phyloP scores from a whole-genome alignment of 2,113 vertebrate species.

The Leptobrachium leishanense region DNA sequence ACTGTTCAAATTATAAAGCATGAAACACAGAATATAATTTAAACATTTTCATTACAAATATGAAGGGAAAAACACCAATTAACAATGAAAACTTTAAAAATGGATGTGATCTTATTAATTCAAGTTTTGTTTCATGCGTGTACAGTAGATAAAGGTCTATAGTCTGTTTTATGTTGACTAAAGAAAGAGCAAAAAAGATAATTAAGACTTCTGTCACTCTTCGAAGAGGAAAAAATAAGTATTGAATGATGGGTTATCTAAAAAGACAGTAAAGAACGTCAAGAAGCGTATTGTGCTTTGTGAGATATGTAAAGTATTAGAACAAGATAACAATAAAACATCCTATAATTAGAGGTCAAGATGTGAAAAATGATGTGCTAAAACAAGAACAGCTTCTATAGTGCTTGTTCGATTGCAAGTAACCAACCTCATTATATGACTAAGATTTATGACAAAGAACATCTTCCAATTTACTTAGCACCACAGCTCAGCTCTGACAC shows the following conservation, averaged over 20 bases:
- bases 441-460: constrained; percentile 31
- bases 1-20: too few species aligned
- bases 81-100: constrained; percentile 2
- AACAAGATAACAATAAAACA: constrained; percentile 12
- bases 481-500: constrained; percentile 15
- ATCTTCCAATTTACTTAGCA: constrained; percentile 32
- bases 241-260: not conserved
- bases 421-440: constrained; percentile 33
- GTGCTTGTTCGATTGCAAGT: constrained; percentile 24
- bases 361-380: constrained; percentile 18
- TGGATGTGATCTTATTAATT: constrained; percentile 9
- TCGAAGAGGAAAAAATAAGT: not conserved
- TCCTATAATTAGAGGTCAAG: constrained; percentile 38
- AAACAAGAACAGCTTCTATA: not conserved
- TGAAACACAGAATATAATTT: too few species aligned
- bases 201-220: constrained; percentile 7
- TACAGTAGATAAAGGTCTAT: not conserved
- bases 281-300: constrained; percentile 6
- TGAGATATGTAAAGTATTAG: constrained; percentile 6
- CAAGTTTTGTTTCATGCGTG: not conserved
- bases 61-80: not conserved
- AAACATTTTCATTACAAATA: not conserved
- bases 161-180: not conserved
- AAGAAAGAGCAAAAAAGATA: not conserved
- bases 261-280: not conserved